Evolutionary conservation across 2,113 vertebrate species (phyloP).

Genomic region (Zosterops pallidus): DNA sequence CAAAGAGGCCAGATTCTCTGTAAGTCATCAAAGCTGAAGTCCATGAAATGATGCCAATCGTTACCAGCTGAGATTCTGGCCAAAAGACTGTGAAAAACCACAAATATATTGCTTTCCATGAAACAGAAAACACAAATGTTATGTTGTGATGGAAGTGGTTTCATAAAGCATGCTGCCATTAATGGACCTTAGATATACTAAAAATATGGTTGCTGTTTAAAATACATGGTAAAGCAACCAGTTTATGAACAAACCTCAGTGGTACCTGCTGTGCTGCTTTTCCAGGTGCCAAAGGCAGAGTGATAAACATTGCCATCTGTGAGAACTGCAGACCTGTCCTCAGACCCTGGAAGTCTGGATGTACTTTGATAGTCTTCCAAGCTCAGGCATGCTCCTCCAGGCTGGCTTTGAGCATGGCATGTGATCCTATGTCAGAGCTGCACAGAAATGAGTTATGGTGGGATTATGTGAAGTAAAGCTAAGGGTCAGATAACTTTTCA

Average conservation of each 20-base stretch:
- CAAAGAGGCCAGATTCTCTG: neutral
- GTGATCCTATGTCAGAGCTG: neutral
- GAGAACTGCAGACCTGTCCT: conserved; percentile 9
- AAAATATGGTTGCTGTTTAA: conserved; percentile 8
- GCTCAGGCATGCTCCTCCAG: neutral
- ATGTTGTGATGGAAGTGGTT: neutral
- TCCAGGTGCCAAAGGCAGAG: conserved; percentile 25
- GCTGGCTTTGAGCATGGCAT: neutral
- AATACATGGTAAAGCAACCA: neutral
- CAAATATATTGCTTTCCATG: neutral
- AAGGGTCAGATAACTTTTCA: neutral
- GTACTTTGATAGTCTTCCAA: neutral
- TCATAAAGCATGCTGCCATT: conserved; percentile 9
- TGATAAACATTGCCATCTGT: conserved; percentile 16
- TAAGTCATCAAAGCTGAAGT: conserved; percentile 44
- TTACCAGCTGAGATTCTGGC: conserved; percentile 6
- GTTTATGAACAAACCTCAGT: neutral
- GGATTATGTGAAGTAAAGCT: neutral
- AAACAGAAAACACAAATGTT: conserved; percentile 28
- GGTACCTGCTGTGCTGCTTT: conserved; percentile 20
- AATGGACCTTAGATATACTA: neutral
- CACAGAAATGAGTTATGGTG: neutral
- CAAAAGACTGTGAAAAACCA: conserved; percentile 11
- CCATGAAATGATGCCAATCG: neutral
- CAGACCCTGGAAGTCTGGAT: neutral